Conservation (phyloP, 1,140 invertebrate genomes). For the Drosophila tani region DNA sequence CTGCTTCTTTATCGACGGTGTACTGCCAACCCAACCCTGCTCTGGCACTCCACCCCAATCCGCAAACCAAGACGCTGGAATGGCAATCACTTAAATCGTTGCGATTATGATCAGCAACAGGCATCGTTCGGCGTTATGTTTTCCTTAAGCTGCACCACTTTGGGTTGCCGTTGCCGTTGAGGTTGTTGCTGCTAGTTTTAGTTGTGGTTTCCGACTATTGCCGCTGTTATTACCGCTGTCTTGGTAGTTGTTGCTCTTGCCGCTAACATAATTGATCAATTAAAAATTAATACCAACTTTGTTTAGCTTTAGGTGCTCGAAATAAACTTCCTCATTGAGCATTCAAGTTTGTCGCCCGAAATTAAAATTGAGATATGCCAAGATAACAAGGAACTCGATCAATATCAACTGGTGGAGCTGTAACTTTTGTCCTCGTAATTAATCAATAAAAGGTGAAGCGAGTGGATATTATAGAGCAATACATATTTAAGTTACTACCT, state of each 20-base stretch:
- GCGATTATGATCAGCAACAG: conserved; percentile 76
- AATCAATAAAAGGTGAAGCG: background rate
- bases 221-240: conserved; percentile 21
- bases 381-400: conserved; percentile 20
- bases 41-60: conserved; percentile 21
- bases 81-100: conserved; percentile 80
- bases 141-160: conserved; percentile 61
- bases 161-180: conserved; percentile 16
- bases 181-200: conserved; percentile 8
- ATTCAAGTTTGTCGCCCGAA: conserved; percentile 19
- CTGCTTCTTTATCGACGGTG: background rate
- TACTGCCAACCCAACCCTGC: conserved; percentile 14
- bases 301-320: conserved; percentile 63
- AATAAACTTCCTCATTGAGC: conserved; percentile 61
- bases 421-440: background rate
- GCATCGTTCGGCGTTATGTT: conserved; percentile 64
- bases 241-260: conserved; percentile 20
- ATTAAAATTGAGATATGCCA: conserved; percentile 31
- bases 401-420: background rate
- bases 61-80: conserved; percentile 28
- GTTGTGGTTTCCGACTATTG: conserved; percentile 41
- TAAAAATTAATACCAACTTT: conserved; percentile 81
- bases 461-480: background rate
- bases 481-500: no score
- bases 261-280: conserved; percentile 76